Conservation (phyloP, 1,140 invertebrate genomes). For the Drosophila pallidifrons region DNA sequence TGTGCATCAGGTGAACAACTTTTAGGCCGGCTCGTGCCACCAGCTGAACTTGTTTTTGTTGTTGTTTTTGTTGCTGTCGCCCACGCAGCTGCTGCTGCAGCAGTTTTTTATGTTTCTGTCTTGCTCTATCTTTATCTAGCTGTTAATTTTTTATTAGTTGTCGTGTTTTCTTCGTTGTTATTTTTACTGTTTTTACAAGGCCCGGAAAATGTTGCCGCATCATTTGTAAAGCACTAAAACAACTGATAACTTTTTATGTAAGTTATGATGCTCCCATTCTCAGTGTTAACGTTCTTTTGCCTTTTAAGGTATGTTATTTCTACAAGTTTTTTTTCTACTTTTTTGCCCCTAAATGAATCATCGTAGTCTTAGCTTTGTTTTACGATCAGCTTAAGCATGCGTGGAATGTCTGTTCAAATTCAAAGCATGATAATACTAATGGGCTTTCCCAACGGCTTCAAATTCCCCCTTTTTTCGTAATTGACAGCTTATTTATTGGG, state of each 20-base stretch:
- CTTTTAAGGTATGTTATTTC: neutral
- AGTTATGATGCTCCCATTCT: constrained; percentile 27
- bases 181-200: constrained; percentile 25
- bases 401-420: constrained; percentile 3
- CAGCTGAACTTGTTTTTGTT: constrained; percentile 33
- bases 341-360: constrained; percentile 9
- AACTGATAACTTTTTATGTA: constrained; percentile 57
- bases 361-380: neutral
- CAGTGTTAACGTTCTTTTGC: neutral
- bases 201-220: constrained; percentile 47
- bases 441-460: neutral
- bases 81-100: constrained; percentile 28
- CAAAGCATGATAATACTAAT: neutral
- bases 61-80: constrained; percentile 24
- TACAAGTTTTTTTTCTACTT: neutral
- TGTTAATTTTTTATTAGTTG: constrained; percentile 67
- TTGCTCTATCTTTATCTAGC: constrained; percentile 52
- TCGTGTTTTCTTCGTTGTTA: constrained; percentile 48
- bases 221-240: constrained; percentile 65
- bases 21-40: constrained; percentile 42
- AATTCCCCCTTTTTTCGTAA: neutral
- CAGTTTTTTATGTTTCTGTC: constrained; percentile 6
- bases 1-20: constrained; percentile 46
- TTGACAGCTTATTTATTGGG: constrained; percentile 1
- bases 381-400: too few species aligned